These are phyloP conservation scores for Eupeodes latifasciatus DNA, from an alignment of 2,888 invertebrate genomes.

Conservation along the genomic window DNA sequence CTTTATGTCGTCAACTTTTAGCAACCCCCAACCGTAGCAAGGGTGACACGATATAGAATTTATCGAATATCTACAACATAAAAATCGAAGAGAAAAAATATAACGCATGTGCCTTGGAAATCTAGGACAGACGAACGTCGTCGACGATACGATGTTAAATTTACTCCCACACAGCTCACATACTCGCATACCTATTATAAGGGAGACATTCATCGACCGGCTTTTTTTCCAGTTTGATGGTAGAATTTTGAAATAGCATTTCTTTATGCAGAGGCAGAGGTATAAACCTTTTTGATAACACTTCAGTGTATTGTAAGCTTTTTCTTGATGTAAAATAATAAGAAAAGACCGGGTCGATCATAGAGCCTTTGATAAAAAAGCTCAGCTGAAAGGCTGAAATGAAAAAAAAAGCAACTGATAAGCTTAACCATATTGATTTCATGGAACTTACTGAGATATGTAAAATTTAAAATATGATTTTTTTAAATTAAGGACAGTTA, in stretches of 20 bases:
- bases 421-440: constrained; percentile 6
- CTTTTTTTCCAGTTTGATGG: not conserved
- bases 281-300: not conserved
- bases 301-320: constrained; percentile 19
- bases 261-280: constrained; percentile 16
- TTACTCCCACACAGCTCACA: constrained; percentile 42
- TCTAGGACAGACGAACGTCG: constrained; percentile 41
- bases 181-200: constrained; percentile 11
- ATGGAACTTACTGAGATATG: not conserved
- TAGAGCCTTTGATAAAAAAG: not conserved
- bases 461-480: not conserved
- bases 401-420: not conserved
- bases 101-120: constrained; percentile 64
- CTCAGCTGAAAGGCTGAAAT: not conserved
- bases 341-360: constrained; percentile 42
- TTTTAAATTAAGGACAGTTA: not conserved
- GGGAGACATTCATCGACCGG: constrained; percentile 60
- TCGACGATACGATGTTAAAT: constrained; percentile 20
- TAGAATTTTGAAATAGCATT: constrained; percentile 17
- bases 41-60: constrained; percentile 9
- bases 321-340: constrained; percentile 24
- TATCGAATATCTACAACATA: constrained; percentile 16
- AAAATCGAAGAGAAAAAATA: constrained; percentile 59
- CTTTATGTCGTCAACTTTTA: constrained; percentile 2
- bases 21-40: not conserved